A percentile compares a stretch with the other conserved stretches of the same genome.
These are phyloP conservation scores for Kryphioiulus occultus DNA, from an alignment of 2,888 invertebrate genomes.

Conservation along the genomic window DNA sequence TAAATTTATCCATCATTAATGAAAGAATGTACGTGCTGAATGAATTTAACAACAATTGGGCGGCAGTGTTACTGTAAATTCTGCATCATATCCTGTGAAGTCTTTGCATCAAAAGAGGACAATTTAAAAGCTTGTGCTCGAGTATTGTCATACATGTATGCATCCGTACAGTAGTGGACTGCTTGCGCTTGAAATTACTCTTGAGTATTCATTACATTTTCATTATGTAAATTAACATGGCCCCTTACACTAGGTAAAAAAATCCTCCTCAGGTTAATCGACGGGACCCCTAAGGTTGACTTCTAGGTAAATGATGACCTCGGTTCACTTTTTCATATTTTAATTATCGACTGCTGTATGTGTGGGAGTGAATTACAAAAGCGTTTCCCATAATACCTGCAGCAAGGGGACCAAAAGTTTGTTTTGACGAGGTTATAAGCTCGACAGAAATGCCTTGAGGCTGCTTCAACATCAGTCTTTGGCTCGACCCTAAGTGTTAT, in stretches of 20 bases:
- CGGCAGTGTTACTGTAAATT: too few species aligned
- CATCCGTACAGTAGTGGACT: too few species aligned
- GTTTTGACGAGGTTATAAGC: neutral
- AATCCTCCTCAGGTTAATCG: neutral
- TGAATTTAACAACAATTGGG: too few species aligned
- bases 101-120: too few species aligned
- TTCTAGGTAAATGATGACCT: neutral
- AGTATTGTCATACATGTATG: too few species aligned
- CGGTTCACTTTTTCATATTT: neutral
- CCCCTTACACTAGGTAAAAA: neutral
- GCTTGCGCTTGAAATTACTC: too few species aligned
- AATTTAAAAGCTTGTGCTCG: too few species aligned
- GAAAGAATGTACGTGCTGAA: too few species aligned
- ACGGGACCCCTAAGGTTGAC: neutral
- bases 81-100: too few species aligned
- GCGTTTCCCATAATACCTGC: neutral
- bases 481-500: neutral
- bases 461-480: neutral
- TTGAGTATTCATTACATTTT: too few species aligned
- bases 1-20: too few species aligned
- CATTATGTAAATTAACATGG: neutral
- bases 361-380: neutral
- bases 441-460: neutral
- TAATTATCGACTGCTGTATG: neutral
- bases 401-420: neutral